Percentiles rank a stretch among this genome's conserved stretches.
phyloP scores from a whole-genome alignment of 1,140 invertebrate genomes.

The Diabrotica virgifera region DNA sequence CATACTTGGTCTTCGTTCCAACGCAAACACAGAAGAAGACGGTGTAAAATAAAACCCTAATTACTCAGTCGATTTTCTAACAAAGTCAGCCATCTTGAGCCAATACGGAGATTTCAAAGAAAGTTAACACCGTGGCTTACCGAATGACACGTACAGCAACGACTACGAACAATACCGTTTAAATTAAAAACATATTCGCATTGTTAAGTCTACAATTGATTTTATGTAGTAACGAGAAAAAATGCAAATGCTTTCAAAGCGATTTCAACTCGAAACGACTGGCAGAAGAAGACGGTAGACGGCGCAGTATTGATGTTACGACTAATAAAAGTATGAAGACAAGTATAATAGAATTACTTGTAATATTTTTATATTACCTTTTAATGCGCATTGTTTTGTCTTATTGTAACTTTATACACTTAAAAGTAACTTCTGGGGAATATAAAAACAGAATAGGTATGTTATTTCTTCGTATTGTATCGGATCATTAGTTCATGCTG shows the following conservation, averaged over 20 bases:
- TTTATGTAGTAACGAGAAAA: slow-evolving; percentile 16
- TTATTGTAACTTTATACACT: no score
- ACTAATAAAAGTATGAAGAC: no score
- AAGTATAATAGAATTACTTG: no score
- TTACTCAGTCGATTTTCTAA: slow-evolving; percentile 6
- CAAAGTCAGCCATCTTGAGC: background rate
- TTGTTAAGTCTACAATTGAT: slow-evolving; percentile 20
- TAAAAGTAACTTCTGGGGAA: no score
- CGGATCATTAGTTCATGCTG: no score
- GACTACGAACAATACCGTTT: slow-evolving; percentile 10
- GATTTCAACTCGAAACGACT: background rate
- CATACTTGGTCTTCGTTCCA: background rate
- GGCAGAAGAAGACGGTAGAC: no score
- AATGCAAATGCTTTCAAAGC: slow-evolving; percentile 16
- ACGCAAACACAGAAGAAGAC: background rate
- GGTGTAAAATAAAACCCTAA: slow-evolving; percentile 2
- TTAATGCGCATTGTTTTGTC: no score
- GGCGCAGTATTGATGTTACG: no score
- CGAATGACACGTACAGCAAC: slow-evolving; percentile 16
- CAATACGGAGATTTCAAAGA: slow-evolving; percentile 13
- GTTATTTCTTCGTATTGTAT: no score
- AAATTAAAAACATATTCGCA: slow-evolving; percentile 18
- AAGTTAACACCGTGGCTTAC: slow-evolving; percentile 13
- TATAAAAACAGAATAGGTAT: no score
- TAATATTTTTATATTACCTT: no score